Evolutionary conservation across 2,113 vertebrate species (phyloP).

Genomic region (Nicator chloris): DNA sequence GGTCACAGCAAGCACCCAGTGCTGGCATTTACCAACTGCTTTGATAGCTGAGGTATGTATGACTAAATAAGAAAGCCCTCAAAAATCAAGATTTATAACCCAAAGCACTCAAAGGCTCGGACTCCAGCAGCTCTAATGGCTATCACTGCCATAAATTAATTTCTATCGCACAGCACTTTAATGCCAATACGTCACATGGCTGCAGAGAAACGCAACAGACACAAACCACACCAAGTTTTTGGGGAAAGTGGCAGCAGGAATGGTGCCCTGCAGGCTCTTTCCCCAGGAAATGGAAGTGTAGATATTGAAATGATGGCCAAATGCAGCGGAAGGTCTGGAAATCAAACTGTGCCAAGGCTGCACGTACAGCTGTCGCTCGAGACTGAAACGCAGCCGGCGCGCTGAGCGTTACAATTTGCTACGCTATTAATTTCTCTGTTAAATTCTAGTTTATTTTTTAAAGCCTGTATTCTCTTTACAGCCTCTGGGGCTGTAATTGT

Average conservation of each 20-base stretch:
- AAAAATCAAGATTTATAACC: background rate
- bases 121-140: background rate
- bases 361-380: background rate
- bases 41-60: background rate
- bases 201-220: background rate
- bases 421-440: conserved; percentile 12
- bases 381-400: background rate
- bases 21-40: background rate
- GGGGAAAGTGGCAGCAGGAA: background rate
- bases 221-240: background rate
- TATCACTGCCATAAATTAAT: background rate
- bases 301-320: background rate
- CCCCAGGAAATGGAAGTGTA: background rate
- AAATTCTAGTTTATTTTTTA: background rate
- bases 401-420: background rate
- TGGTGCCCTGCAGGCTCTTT: background rate
- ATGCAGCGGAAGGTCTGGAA: background rate
- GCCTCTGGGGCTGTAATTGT: conserved; percentile 26
- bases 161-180: background rate
- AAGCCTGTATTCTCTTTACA: background rate
- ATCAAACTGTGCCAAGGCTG: background rate
- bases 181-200: background rate
- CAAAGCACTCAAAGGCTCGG: accelerated
- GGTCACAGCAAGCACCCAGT: background rate
- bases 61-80: background rate